Evolutionary conservation across 2,113 vertebrate species (phyloP).

Genomic region (Bos indicus): DNA sequence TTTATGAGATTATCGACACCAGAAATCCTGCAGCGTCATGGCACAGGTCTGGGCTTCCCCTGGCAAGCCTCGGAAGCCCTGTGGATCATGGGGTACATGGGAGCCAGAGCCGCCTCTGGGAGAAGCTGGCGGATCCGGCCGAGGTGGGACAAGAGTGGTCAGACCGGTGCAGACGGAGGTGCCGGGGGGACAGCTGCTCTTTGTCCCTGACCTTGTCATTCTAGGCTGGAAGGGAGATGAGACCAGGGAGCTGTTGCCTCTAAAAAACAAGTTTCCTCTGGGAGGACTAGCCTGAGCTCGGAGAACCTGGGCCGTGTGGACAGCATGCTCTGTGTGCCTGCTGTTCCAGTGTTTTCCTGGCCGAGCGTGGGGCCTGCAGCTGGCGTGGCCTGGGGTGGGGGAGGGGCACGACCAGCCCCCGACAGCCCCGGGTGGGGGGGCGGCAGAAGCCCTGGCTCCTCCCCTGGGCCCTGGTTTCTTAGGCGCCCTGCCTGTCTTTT

Average conservation of each 20-base stretch:
- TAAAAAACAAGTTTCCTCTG: neutral
- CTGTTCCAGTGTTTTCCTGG: neutral
- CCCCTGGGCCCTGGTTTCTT: neutral
- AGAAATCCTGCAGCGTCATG: neutral
- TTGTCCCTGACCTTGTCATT: conserved; percentile 24
- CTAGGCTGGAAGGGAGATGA: conserved; percentile 53
- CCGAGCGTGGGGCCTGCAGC: neutral
- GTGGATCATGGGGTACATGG: neutral
- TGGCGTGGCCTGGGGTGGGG: neutral
- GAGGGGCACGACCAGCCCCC: neutral
- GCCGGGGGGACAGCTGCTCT: neutral
- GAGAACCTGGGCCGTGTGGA: neutral
- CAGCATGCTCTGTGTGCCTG: neutral
- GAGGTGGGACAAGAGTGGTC: conserved; percentile 20
- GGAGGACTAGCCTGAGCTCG: neutral
- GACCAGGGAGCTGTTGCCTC: conserved; percentile 26
- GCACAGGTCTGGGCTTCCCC: neutral
- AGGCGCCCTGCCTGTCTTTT: neutral
- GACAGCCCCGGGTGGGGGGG: rapidly evolving
- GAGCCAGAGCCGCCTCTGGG: conserved; percentile 43
- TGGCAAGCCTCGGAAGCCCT: neutral
- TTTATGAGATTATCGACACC: neutral
- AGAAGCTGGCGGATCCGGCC: neutral
- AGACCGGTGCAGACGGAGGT: conserved; percentile 29
- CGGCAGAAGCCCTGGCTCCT: neutral